phyloP scores from a whole-genome alignment of 2,113 vertebrate genomes.

The Pollachius pollachius region DNA sequence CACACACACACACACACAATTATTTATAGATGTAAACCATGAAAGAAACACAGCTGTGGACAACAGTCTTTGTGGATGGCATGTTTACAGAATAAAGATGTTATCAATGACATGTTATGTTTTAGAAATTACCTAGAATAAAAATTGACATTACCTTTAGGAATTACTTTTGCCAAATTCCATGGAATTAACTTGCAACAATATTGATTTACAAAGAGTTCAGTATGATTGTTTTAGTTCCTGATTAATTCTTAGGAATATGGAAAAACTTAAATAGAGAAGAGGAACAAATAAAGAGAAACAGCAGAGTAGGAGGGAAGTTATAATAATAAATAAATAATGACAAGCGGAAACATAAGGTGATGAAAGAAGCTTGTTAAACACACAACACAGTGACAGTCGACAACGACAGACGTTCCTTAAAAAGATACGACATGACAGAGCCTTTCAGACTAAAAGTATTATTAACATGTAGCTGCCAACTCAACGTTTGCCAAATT shows the following conservation, averaged over 20 bases:
- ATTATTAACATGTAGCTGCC: too few species aligned
- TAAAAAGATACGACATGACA: background rate
- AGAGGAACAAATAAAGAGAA: constrained; percentile 62
- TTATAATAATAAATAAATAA: constrained; percentile 43
- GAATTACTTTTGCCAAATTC: background rate
- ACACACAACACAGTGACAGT: constrained; percentile 28
- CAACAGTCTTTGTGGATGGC: constrained; percentile 39
- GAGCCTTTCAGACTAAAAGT: too few species aligned
- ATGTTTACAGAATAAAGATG: constrained; percentile 52
- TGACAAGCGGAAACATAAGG: constrained; percentile 38
- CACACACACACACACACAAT: background rate
- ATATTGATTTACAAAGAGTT: too few species aligned
- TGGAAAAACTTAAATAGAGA: constrained; percentile 55
- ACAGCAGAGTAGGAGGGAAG: constrained; percentile 42
- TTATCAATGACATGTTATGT: constrained; percentile 6
- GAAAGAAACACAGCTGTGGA: constrained; percentile 59
- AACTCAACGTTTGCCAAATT: too few species aligned
- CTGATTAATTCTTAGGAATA: constrained; percentile 49
- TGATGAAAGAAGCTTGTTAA: constrained; percentile 48
- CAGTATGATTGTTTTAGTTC: constrained; percentile 40
- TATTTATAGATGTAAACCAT: constrained; percentile 47
- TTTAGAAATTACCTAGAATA: too few species aligned
- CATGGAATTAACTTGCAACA: background rate
- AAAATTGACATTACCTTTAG: too few species aligned
- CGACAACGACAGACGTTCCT: background rate